Evolutionary conservation across 2,113 vertebrate genomes (phyloP), one percentile per base, ranked within the genome.

Genomic region (Nansenia antarctica): DNA sequence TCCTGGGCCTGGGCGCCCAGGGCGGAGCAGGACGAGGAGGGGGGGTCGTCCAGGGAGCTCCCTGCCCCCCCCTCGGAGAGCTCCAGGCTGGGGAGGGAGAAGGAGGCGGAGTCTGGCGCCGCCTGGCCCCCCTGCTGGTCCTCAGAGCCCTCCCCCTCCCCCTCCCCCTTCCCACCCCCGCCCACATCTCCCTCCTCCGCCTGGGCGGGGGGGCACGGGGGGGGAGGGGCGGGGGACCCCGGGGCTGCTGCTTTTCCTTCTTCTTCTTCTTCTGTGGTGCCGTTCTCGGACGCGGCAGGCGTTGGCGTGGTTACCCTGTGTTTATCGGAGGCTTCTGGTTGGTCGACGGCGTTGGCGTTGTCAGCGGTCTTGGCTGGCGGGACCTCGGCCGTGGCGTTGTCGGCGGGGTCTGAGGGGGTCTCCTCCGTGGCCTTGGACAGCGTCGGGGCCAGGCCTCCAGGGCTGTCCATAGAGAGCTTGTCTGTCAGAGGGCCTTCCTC

Each of bases 81-180:
- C 69, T 90, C 90, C 84, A 87, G 77, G 20, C 88, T 89, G 27
- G 88, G 87, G 55, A 88, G 74, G 69, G 88, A 91, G 77, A 84
- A 72, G 9, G 89, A 89, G 1, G 87, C 78, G 0, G 90, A 89
- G 70, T 88, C 87, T 82, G 64, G 88, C 88, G 78, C 27, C 2
- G 22, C 26, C 29, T 30, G 85, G 30, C 71, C 75, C 67, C 71
- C 75, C 67, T 83, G 85, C 42, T 87, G 83, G 4, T 79, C 86
- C 67, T 74, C 72, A 0, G 87, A 85, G 32, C 66, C 78, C n/a
- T 88, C 87, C 24, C 80, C 72, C 29, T 74, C 76, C 6, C 9
- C 32, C 18, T 34, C 31, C 42, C 42, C 42, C 15, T 47, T 47
- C 42, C 42, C n/a, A n/a, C n/a, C n/a, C n/a, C n/a, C n/a, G n/a